A percentile compares a stretch with the other conserved stretches of the same genome.
Conservation (phyloP, 1,140 invertebrate species). For the Penaeus vannamei region DNA sequence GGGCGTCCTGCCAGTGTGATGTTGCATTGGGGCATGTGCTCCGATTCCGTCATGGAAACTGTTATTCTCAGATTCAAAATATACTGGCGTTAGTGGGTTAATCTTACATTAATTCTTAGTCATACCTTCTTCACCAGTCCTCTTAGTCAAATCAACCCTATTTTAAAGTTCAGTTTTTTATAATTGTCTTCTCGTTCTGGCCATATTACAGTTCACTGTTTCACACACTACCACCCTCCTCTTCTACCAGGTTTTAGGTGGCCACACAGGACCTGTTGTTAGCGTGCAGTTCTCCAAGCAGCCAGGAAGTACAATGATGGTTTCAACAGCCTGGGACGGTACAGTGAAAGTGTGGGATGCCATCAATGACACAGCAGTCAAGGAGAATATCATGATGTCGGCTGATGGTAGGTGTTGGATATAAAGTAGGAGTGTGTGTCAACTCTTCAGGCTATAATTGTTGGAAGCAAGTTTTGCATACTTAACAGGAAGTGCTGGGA, state of each 20-base stretch:
- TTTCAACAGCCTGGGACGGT: slow-evolving; percentile 95
- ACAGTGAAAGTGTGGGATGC: slow-evolving; percentile 93
- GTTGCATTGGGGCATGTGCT: too few species aligned
- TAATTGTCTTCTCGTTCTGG: background rate
- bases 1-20: too few species aligned
- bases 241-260: slow-evolving; percentile 81
- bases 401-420: slow-evolving; percentile 80
- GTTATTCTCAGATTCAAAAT: too few species aligned
- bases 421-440: slow-evolving; percentile 1
- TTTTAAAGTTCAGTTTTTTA: background rate
- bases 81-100: too few species aligned
- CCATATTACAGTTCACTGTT: background rate
- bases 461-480: too few species aligned
- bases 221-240: background rate
- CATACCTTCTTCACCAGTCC: background rate
- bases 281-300: slow-evolving; percentile 86
- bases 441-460: too few species aligned
- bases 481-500: too few species aligned
- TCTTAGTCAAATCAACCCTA: too few species aligned
- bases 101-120: slow-evolving; percentile 46
- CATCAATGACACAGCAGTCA: slow-evolving; percentile 84
- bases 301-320: slow-evolving; percentile 81
- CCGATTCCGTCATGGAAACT: too few species aligned
- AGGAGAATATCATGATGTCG: slow-evolving; percentile 85
- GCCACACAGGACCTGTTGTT: slow-evolving; percentile 93